These are phyloP conservation scores for Hippocampus barbouri DNA, from an alignment of 2,113 vertebrate species.

Conservation along the genomic window DNA sequence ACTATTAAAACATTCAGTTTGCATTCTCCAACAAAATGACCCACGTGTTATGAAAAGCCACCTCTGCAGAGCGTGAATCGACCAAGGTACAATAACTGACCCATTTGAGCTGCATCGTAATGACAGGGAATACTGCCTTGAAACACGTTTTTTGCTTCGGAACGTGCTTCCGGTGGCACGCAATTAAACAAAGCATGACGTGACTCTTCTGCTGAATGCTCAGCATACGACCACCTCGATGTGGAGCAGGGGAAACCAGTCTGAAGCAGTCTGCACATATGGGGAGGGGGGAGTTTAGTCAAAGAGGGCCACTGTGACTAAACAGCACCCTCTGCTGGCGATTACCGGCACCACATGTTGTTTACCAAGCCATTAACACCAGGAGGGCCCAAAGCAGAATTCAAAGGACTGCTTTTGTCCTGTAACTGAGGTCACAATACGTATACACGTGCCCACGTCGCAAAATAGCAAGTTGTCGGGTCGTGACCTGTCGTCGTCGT, in stretches of 20 bases:
- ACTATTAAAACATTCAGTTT: no score
- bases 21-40: neutral
- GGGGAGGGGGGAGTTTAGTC: conserved; percentile 24
- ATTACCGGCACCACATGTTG: conserved; percentile 54
- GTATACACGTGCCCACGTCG: neutral
- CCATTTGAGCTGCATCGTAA: neutral
- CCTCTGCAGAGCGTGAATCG: conserved; percentile 5
- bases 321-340: conserved; percentile 59
- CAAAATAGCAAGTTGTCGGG: no score
- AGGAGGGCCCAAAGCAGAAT: conserved; percentile 31
- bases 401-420: conserved; percentile 8
- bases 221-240: conserved; percentile 27
- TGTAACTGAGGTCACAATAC: conserved; percentile 4
- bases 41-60: conserved; percentile 35
- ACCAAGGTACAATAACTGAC: conserved; percentile 3
- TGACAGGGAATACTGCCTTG: conserved; percentile 15
- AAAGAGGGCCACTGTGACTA: conserved; percentile 6
- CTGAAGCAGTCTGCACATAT: conserved; percentile 62
- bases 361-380: conserved; percentile 51
- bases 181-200: conserved; percentile 16
- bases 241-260: conserved; percentile 59
- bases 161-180: neutral
- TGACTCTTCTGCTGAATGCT: conserved; percentile 20
- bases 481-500: neutral
- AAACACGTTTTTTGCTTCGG: neutral